Base-by-base conservation (phyloP, 1,140 invertebrate genomes). In the Macrobrachium rosenbergii region DNA sequence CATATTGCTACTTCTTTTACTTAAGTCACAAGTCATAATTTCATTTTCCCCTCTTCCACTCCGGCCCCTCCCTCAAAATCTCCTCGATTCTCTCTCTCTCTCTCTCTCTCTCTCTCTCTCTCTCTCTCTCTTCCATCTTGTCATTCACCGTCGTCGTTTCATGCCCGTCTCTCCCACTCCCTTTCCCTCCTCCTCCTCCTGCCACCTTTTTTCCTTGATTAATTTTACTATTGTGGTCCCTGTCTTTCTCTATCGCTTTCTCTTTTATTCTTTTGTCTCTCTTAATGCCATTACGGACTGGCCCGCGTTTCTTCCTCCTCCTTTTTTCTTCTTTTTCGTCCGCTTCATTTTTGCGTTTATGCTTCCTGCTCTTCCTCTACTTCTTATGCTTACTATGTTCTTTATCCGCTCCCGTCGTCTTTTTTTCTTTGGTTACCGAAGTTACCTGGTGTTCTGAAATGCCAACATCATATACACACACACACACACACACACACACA, bases 61-160 rank as follows among this genome's bases (percentile, higher is more conserved):
- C 52, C 72, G 37, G 21, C 23, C 72, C 19, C 28, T 21, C 43
- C 69, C 19, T 73, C 69, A 23, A 37, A 23, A 23, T 73, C 69
- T 52, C 52, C 72, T 75, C 72, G n/a, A n/a, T n/a, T 52, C 43
- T 43, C 19, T 75, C 72, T 52, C 52, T 52, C 72, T 75, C 72
- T 52, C 43, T 43, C 19, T 75, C 72, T 23, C 52, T 16, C 72
- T 75, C 28, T 37, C 52, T 45, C 23, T 75, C 21, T 37, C 28
- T 52, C 21, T 75, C 7, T 23, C 19, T 19, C 72, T 28, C 37
- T 37, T 75, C 23, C 72, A 19, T 16, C 23, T 28, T 37, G 17
- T 75, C 52, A 37, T 52, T 37, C 23, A 17, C 72, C 52, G 37
- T 37, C 72, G 37, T 75, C 8, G 37, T 52, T 28, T 75, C 10